phyloP scores from a whole-genome alignment of 2,888 invertebrate species.

The Deilephila elpenor region DNA sequence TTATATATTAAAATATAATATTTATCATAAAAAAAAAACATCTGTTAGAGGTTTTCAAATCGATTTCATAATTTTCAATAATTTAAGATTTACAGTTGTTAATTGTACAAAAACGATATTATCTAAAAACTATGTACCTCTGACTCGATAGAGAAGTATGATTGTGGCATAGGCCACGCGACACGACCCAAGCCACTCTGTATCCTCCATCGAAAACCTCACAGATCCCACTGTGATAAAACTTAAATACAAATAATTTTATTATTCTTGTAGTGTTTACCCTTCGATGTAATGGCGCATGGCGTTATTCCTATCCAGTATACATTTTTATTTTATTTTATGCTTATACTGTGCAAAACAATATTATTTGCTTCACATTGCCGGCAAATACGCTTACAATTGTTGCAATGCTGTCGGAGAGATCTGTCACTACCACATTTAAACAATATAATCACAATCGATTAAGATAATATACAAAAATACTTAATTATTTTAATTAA shows the following conservation, averaged over 20 bases:
- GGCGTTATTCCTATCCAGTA: constrained; percentile 28
- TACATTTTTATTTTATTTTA: constrained; percentile 10
- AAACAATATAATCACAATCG: too few relatives aligned
- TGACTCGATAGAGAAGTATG: not conserved
- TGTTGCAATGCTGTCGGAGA: not conserved
- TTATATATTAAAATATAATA: constrained; percentile 40
- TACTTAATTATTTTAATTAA: not conserved
- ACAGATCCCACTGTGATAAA: constrained; percentile 71
- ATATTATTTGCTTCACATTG: constrained; percentile 15
- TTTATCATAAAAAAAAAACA: constrained; percentile 47
- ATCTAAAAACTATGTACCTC: not conserved
- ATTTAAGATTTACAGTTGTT: not conserved
- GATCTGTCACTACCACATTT: not conserved
- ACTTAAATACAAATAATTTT: constrained; percentile 64
- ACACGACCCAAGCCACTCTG: constrained; percentile 4
- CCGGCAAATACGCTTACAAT: constrained; percentile 11
- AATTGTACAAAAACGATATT: not conserved
- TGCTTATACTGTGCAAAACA: not conserved
- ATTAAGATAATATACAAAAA: too few relatives aligned
- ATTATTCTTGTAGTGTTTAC: constrained; percentile 44
- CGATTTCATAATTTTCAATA: constrained; percentile 25
- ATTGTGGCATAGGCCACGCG: not conserved
- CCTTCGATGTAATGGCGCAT: constrained; percentile 26
- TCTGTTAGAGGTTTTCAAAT: constrained; percentile 54
- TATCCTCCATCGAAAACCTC: constrained; percentile 61